Evolutionary conservation across 2,888 invertebrate genomes (phyloP).

Genomic region (Poecilobothrus nobilitatus): DNA sequence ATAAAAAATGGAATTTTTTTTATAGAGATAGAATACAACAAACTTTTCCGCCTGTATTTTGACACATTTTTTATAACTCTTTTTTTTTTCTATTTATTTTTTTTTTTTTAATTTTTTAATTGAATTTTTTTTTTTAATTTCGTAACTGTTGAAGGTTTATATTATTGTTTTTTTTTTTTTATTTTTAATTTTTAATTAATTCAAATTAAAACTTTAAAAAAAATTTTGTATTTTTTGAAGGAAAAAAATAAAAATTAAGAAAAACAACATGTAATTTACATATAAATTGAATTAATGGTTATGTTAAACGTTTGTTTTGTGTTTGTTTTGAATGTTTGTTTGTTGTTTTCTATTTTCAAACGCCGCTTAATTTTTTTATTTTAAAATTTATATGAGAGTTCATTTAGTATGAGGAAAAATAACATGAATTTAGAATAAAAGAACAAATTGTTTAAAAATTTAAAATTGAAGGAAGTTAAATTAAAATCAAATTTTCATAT

Average conservation of each 20-base stretch:
- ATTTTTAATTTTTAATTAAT: neutral
- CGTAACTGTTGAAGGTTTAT: no score
- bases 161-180: no score
- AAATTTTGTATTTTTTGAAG: no score
- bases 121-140: neutral
- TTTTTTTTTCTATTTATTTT: neutral
- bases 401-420: no score
- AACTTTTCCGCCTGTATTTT: neutral
- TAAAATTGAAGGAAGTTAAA: no score
- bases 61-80: neutral
- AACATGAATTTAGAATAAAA: no score
- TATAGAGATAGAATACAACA: no score
- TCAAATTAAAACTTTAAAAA: neutral
- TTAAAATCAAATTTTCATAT: no score
- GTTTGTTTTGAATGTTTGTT: no score
- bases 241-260: neutral
- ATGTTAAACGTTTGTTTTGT: neutral
- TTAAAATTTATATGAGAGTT: neutral
- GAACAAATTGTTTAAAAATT: no score
- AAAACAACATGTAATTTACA: neutral
- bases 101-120: neutral
- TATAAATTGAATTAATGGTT: constrained; percentile 1
- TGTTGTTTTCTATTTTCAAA: neutral
- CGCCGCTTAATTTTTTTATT: neutral
- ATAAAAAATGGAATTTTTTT: neutral